Evolutionary conservation across 2,888 invertebrate genomes (phyloP).

Genomic region (Lasioglossum pauxillum): DNA sequence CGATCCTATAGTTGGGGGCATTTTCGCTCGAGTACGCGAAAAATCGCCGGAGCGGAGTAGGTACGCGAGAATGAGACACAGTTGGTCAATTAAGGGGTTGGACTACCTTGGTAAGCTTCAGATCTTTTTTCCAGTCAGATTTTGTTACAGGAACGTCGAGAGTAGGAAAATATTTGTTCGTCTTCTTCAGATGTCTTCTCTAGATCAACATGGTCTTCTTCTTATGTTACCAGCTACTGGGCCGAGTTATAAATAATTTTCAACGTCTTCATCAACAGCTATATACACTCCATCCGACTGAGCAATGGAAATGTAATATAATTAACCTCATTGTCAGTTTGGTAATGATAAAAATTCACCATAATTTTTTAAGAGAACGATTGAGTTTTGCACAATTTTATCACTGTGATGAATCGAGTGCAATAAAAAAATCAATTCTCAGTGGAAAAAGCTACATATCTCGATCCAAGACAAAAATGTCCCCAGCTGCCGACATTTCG

Average conservation of each 20-base stretch:
- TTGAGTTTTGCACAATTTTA: too few relatives aligned
- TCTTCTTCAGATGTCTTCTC: not conserved
- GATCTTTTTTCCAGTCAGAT: not conserved
- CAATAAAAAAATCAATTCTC: not conserved
- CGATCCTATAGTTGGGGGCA: not conserved
- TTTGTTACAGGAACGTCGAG: not conserved
- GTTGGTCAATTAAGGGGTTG: constrained; percentile 9
- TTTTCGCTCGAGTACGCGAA: constrained; percentile 28
- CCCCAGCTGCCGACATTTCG: not conserved
- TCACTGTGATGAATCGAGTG: too few relatives aligned
- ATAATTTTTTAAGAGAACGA: too few relatives aligned
- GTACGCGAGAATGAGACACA: too few relatives aligned
- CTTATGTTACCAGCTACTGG: too few relatives aligned
- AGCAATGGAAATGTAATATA: too few relatives aligned
- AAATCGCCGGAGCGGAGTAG: not conserved
- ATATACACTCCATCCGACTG: too few relatives aligned
- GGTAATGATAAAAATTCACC: too few relatives aligned
- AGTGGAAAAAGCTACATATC: not conserved
- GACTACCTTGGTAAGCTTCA: not conserved
- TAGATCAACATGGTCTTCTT: not conserved
- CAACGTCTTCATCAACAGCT: too few relatives aligned
- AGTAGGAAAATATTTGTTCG: not conserved
- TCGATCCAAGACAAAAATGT: not conserved
- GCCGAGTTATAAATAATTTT: too few relatives aligned
- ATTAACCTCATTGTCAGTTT: too few relatives aligned